Evolutionary conservation across 2,888 invertebrate genomes (phyloP), one percentile per base, ranked within the genome.

Genomic region (Acleris literana): DNA sequence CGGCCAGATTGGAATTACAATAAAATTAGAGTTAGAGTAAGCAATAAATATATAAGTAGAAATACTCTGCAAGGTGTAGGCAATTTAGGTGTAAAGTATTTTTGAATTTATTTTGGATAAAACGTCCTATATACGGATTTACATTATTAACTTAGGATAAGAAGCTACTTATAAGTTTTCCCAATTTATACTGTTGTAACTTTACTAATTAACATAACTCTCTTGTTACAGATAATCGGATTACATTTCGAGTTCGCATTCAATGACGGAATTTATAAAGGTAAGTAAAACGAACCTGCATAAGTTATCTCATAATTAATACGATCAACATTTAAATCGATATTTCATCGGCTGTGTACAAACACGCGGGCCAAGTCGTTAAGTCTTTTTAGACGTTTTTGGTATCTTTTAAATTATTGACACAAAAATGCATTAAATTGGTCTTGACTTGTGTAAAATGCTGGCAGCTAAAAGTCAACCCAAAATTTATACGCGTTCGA

Each of bases 211-310:
- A 25, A 7, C 5, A 11, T 61, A 16, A 9, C 9, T 22, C 16
- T 49, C 18, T 65, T 65, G 60, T 65, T 65, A 56, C 65, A 65
- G 65, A 56, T 61, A 56, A 49, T 33, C 48, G 17, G 16, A 61
- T 44, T n/a, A 11, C 48, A 17, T 33, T 33, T 17, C 7, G 5
- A 49, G 18, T 13, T 33, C 39, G 20, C 39, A 39, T 16, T 39
- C 48, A 25, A 43, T 25, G 48, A 48, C 43, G 49, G 59, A 49
- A 53, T 60, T 43, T 25, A 18, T 56, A 49, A 13, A 20, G 59
- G 64, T 64, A 29, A 64, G 64, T 59, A 22, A 54, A 64, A 25
- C 25, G 25, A 53, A 48, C 29, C 17, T 17, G 5, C 5, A 33
- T 17, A 29, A 18, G 33, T 39, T 39, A 54, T 54, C 33, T 1